phyloP scores from a whole-genome alignment of 2,888 invertebrate genomes.

The Cephus runcator region DNA sequence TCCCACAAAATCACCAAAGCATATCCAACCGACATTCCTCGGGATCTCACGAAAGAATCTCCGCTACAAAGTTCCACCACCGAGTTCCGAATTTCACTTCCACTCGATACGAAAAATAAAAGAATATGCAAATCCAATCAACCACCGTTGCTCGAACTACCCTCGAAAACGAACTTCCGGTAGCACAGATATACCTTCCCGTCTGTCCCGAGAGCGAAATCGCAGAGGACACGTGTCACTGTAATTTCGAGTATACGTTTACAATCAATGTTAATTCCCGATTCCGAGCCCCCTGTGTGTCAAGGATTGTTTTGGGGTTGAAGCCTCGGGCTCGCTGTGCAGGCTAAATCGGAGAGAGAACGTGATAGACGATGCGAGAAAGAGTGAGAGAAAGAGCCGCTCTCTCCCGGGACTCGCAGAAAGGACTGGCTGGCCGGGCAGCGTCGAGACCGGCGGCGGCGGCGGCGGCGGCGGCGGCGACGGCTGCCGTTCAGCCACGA shows the following conservation, averaged over 20 bases:
- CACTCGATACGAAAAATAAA: background rate
- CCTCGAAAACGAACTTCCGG: background rate
- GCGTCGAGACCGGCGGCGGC: background rate
- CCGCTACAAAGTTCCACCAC: background rate
- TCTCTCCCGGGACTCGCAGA: conserved; percentile 22
- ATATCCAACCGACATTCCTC: background rate
- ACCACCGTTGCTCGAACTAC: background rate
- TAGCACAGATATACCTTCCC: background rate
- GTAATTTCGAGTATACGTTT: background rate
- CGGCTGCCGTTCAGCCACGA: background rate
- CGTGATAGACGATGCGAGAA: background rate
- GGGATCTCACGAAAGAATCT: background rate
- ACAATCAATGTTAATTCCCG: background rate
- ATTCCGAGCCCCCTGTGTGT: background rate
- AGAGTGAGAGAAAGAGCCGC: conserved; percentile 4
- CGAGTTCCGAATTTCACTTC: background rate
- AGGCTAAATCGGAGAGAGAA: background rate
- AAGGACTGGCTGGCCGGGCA: conserved; percentile 17
- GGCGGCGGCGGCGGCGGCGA: too few relatives aligned
- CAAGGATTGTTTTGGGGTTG: background rate
- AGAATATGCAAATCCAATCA: background rate
- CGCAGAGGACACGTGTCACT: background rate
- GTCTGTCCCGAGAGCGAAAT: background rate
- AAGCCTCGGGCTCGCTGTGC: background rate
- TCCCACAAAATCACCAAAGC: background rate